These are phyloP conservation scores for Diplogasteroides magnus DNA, from an alignment of 1,140 invertebrate species.

Conservation along the genomic window DNA sequence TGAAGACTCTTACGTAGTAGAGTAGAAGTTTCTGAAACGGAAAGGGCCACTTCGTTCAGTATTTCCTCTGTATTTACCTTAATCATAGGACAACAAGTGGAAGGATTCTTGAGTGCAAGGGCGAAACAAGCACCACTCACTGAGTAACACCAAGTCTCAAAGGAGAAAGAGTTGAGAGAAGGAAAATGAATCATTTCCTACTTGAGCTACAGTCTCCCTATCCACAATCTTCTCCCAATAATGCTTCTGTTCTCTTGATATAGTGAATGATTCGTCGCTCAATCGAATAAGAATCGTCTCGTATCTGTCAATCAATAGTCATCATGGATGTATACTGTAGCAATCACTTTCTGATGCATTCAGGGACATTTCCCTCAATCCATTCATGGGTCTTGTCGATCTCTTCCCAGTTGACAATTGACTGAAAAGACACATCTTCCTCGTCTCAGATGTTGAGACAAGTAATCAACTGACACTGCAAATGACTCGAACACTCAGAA, in stretches of 20 bases:
- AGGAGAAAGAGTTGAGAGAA: background rate
- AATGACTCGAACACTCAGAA: background rate
- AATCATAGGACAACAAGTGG: background rate
- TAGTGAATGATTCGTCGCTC: background rate
- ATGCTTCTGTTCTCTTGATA: background rate
- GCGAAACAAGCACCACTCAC: conserved; percentile 1
- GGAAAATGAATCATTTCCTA: conserved; percentile 10
- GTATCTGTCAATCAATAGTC: no score
- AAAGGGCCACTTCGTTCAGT: no score
- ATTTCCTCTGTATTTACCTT: no score
- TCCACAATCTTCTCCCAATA: conserved; percentile 13
- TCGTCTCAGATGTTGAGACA: no score
- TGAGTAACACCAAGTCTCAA: background rate
- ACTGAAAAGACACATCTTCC: background rate
- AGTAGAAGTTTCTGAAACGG: no score
- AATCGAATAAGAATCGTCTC: conserved; percentile 8
- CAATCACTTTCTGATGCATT: conserved; percentile 1
- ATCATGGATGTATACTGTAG: background rate
- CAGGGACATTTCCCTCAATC: conserved; percentile 13
- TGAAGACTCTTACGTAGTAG: no score
- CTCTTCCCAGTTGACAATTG: conserved; percentile 16
- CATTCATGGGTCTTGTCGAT: conserved; percentile 13
- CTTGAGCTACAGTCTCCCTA: conserved; percentile 8
- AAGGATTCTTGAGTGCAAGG: background rate
- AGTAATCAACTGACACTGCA: conserved; percentile 6